These are phyloP conservation scores for Daphoenositta chrysoptera DNA, from an alignment of 2,113 vertebrate genomes.

Conservation along the genomic window DNA sequence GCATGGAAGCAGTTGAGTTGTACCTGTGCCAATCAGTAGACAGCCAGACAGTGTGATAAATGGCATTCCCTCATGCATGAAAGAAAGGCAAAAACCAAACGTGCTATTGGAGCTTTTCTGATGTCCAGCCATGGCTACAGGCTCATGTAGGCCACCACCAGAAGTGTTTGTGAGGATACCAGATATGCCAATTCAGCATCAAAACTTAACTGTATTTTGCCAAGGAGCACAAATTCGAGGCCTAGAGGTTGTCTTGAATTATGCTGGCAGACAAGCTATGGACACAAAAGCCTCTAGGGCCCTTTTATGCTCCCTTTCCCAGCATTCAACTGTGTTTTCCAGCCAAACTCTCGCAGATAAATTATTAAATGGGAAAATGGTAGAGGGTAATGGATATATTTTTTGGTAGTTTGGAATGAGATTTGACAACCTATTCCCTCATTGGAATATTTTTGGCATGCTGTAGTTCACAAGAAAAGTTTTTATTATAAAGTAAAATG, in stretches of 20 bases:
- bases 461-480: conserved; percentile 26
- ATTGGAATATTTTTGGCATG: conserved; percentile 49
- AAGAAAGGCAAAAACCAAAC: not conserved
- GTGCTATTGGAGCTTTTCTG: not conserved
- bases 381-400: conserved; percentile 14
- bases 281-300: not conserved
- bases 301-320: not conserved
- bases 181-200: not conserved
- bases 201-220: not conserved
- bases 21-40: not conserved
- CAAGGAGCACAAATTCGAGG: not conserved
- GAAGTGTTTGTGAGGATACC: not conserved
- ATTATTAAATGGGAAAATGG: conserved; percentile 20
- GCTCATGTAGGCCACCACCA: not conserved
- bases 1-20: not conserved
- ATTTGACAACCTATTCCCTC: conserved; percentile 55
- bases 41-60: not conserved
- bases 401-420: conserved; percentile 45
- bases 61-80: not conserved
- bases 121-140: not conserved
- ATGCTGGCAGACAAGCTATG: not conserved
- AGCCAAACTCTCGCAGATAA: not conserved
- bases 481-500: conserved; percentile 51
- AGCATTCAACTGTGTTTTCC: not conserved
- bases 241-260: not conserved